Evolutionary conservation across 2,797 vertebrate genomes (phyloP), one percentile per base, ranked within the genome.

Genomic region (Fistularia commersonii): DNA sequence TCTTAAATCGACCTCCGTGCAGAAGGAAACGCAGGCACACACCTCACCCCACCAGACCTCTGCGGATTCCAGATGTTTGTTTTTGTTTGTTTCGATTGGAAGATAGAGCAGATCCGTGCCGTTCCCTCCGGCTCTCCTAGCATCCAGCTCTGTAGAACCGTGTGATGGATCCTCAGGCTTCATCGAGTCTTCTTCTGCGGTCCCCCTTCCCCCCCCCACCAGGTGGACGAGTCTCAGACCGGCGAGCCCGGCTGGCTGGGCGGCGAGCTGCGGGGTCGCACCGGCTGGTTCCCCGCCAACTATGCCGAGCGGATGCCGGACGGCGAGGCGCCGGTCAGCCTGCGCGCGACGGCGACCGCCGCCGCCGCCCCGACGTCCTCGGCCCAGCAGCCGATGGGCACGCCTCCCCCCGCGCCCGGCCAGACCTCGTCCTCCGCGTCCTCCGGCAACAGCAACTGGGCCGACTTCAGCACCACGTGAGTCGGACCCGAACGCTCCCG

Each of bases 151-250:
- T n/a, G n/a, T n/a, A n/a, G n/a, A n/a, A n/a, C n/a, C 8, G 34
- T 35, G 8, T 35, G 34, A 35, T 56, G 36, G 15, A 41, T 32
- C 54, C 1, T 36, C 9, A 10, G 38, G 0, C 8, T 36, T 2
- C 41, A n/a, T n/a, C n/a, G n/a, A n/a, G n/a, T n/a, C n/a, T n/a
- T n/a, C n/a, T n/a, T n/a, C n/a, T n/a, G n/a, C n/a, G n/a, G n/a
- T n/a, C n/a, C n/a, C n/a, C n/a, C n/a, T n/a, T n/a, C n/a, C n/a
- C n/a, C n/a, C n/a, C 45, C 34, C 48, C 59, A 44, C 41, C 67
- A 99, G 97, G 97, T 99, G 79, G 97, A 99, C 38, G 97, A 98
- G 77, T 97, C 95, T 56, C 97, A 98, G 69, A 98, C 94, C 3
- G 97, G 97, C 32, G 97, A 99, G 57, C 97, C 97, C 0, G 97